A percentile compares a stretch with the other conserved stretches of the same genome.
phyloP scores from a whole-genome alignment of 1,140 invertebrate species.

The Dermatophagoides farinae region DNA sequence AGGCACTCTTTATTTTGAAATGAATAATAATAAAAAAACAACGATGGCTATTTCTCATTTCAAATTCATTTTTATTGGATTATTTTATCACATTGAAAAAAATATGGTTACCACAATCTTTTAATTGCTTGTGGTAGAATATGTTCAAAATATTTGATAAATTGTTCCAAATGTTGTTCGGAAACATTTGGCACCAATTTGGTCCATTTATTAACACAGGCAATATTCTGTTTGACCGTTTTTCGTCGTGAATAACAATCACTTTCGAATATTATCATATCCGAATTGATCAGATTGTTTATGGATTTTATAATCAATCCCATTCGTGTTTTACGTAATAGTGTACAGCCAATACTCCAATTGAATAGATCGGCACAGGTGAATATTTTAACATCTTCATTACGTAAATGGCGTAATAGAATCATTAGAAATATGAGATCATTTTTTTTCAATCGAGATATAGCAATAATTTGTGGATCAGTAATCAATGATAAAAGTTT shows the following conservation, averaged over 20 bases:
- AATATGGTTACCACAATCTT: too few species aligned
- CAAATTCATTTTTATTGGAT: too few species aligned
- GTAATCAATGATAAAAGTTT: background rate
- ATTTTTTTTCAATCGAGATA: background rate
- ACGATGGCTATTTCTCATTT: too few species aligned
- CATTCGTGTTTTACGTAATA: background rate
- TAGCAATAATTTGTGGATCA: background rate
- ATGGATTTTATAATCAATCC: background rate
- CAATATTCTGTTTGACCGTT: background rate
- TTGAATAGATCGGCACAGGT: background rate
- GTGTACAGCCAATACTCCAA: background rate
- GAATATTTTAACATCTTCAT: background rate
- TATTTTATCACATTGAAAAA: too few species aligned
- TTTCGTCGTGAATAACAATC: background rate
- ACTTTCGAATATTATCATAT: background rate
- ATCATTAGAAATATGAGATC: constrained; percentile 2
- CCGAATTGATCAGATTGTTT: background rate
- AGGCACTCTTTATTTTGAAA: too few species aligned
- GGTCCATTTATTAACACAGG: background rate
- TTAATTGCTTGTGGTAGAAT: background rate
- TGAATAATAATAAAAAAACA: too few species aligned
- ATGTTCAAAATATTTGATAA: background rate
- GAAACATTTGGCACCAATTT: constrained; percentile 2
- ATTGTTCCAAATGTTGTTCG: background rate
- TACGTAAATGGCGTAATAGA: background rate